Conservation (phyloP, 1,140 invertebrate genomes). For the Episyrphus balteatus region DNA sequence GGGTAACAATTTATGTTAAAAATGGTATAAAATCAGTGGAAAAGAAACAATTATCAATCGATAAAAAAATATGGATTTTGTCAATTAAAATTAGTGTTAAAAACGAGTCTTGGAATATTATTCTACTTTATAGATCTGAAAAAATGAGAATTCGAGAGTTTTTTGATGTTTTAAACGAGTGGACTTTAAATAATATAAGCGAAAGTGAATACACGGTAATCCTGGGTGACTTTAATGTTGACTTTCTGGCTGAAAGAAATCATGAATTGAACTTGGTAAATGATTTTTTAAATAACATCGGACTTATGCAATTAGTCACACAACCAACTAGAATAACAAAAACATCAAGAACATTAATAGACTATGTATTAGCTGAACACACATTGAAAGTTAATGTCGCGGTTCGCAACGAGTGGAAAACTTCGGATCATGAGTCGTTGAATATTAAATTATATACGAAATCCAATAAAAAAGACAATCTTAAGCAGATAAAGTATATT, state of each 20-base stretch:
- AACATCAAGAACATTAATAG: not conserved
- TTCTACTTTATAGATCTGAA: not conserved
- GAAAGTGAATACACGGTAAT: not conserved
- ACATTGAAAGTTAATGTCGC: too few relatives aligned
- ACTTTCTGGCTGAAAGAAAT: not conserved
- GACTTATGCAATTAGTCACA: not conserved
- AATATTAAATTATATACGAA: too few relatives aligned
- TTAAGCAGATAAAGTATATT: too few relatives aligned
- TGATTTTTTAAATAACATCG: not conserved
- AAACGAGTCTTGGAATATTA: not conserved
- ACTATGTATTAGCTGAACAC: not conserved
- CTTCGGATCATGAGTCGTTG: too few relatives aligned
- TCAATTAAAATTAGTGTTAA: not conserved
- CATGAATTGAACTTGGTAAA: too few relatives aligned
- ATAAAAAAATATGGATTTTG: not conserved
- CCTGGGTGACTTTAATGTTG: not conserved
- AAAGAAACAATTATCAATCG: not conserved
- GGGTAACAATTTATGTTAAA: conserved; percentile 7
- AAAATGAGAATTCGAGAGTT: not conserved
- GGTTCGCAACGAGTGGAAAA: too few relatives aligned
- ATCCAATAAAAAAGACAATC: too few relatives aligned
- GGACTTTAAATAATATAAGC: not conserved
- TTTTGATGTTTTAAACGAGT: not conserved
- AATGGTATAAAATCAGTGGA: not conserved
- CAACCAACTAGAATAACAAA: not conserved